Evolutionary conservation across 2,113 vertebrate genomes (phyloP).

Genomic region (Tapirus terrestris): DNA sequence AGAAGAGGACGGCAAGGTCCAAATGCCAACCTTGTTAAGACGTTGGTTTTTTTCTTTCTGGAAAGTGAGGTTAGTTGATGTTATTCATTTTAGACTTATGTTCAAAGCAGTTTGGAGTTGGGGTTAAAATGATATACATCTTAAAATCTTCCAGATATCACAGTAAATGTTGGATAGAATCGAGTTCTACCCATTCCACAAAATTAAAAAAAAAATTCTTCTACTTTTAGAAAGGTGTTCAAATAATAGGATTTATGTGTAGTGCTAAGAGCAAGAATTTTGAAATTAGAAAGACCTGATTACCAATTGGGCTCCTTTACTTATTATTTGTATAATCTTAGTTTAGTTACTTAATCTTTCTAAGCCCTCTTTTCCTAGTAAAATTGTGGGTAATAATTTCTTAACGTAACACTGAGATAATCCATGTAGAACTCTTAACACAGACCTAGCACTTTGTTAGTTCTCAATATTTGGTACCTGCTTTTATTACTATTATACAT

Average conservation of each 20-base stretch:
- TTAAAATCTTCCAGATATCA: not conserved
- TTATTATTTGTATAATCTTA: not conserved
- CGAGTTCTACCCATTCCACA: not conserved
- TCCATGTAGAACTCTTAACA: not conserved
- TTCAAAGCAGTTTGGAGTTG: not conserved
- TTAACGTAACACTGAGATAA: not conserved
- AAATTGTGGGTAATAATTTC: not conserved
- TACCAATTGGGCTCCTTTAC: not conserved
- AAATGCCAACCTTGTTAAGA: constrained; percentile 98
- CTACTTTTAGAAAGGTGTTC: not conserved
- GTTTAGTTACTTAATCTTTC: constrained; percentile 35
- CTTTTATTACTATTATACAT: not conserved
- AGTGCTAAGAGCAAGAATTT: constrained; percentile 4
- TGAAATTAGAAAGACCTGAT: not conserved
- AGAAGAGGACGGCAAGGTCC: constrained; percentile 97
- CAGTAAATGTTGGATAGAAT: not conserved
- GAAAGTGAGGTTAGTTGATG: constrained; percentile 95
- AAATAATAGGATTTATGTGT: not conserved
- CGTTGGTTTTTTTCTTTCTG: constrained; percentile 99
- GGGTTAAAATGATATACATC: not conserved
- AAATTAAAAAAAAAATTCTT: not conserved
- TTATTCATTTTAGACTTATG: not conserved
- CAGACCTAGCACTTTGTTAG: not conserved
- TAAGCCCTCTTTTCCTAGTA: not conserved
- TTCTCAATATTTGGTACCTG: not conserved